Evolutionary conservation across 2,113 vertebrate species (phyloP).

Genomic region (Melozone crissalis): DNA sequence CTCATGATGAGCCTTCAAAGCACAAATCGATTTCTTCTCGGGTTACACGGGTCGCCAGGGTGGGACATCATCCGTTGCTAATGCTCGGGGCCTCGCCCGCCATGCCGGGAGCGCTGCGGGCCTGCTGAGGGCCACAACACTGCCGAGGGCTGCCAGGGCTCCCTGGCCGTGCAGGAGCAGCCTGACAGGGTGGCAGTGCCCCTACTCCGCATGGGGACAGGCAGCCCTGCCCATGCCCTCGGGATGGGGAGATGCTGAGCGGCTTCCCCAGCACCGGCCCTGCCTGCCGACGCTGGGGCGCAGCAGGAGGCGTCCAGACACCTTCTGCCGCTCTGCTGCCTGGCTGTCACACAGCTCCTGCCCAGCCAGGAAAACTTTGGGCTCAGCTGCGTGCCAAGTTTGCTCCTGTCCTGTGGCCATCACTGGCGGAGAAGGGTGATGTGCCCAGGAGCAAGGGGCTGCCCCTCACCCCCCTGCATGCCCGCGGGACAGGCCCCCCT

Average conservation of each 20-base stretch:
- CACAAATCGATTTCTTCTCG: conserved; percentile 42
- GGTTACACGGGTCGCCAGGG: neutral
- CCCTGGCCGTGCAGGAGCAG: neutral
- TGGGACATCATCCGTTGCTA: neutral
- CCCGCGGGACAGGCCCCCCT: neutral
- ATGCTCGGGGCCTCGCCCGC: neutral
- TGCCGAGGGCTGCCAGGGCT: neutral
- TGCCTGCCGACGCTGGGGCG: fast-evolving
- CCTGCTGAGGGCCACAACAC: fast-evolving
- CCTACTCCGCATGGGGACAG: fast-evolving
- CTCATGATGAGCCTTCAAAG: neutral
- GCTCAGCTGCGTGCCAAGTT: neutral
- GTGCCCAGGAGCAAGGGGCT: neutral
- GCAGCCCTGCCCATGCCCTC: fast-evolving
- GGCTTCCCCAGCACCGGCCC: neutral
- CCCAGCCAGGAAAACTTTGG: neutral
- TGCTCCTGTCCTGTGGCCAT: neutral
- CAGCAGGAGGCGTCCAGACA: neutral
- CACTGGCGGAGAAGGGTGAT: neutral
- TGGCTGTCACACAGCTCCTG: neutral
- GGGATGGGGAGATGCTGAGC: fast-evolving
- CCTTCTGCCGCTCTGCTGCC: neutral
- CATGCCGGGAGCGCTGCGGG: fast-evolving
- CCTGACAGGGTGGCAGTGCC: neutral
- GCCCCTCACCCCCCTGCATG: neutral